A percentile compares a stretch with the other conserved stretches of the same genome.
phyloP scores from a whole-genome alignment of 2,797 vertebrate genomes.

The Chaetodon trifasciatus region DNA sequence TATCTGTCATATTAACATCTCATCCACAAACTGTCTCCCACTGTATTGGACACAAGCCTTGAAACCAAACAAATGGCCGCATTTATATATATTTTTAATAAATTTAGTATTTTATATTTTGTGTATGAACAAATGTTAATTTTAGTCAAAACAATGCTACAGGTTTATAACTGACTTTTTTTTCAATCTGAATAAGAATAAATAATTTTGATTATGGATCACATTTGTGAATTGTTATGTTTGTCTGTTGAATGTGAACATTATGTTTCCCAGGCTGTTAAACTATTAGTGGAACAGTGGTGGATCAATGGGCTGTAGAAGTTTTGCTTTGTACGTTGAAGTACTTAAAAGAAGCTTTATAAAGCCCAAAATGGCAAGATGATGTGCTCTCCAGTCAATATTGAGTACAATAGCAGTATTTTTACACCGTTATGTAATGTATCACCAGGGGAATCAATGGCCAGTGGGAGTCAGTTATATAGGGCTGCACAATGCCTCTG shows the following conservation, averaged over 20 bases:
- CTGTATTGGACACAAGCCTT: constrained; percentile 38
- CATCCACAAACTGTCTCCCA: constrained; percentile 26
- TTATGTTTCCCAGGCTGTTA: neutral
- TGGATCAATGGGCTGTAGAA: neutral
- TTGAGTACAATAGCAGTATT: neutral
- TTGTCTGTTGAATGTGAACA: constrained; percentile 11
- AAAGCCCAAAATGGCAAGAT: neutral
- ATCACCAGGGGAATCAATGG: neutral
- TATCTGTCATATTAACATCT: constrained; percentile 32
- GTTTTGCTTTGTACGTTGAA: neutral
- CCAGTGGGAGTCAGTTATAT: constrained; percentile 8
- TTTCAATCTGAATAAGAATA: constrained; percentile 65
- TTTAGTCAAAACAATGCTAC: constrained; percentile 43
- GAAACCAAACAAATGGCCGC: constrained; percentile 31
- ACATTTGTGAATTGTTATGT: constrained; percentile 43
- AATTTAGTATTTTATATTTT: constrained; percentile 63
- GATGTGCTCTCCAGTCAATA: neutral
- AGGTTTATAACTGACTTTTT: constrained; percentile 58
- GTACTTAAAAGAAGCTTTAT: neutral
- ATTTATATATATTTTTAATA: constrained; percentile 59
- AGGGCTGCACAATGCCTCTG: constrained; percentile 10
- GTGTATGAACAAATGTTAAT: constrained; percentile 50
- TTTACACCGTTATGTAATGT: constrained; percentile 4
- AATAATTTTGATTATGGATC: constrained; percentile 62
- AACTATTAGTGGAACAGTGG: neutral